These are phyloP conservation scores for Clarias magur DNA, from an alignment of 2,113 vertebrate genomes.

Conservation along the genomic window DNA sequence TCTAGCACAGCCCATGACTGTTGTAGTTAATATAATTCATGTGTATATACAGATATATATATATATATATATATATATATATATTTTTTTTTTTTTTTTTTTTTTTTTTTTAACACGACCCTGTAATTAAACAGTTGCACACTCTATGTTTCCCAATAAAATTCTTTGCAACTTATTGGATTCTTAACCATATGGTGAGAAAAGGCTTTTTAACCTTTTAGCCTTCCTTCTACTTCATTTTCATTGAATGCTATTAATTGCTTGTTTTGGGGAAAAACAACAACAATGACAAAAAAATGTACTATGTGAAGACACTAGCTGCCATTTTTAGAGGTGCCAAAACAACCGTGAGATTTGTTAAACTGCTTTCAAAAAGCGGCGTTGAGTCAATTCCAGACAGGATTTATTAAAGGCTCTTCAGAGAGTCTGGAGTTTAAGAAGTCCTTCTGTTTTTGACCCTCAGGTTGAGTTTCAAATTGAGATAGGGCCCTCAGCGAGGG, in stretches of 20 bases:
- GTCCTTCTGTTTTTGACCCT: background rate
- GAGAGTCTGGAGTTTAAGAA: slow-evolving; percentile 18
- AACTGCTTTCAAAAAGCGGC: background rate
- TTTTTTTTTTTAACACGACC: background rate
- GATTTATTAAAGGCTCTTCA: slow-evolving; percentile 18
- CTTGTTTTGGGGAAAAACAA: background rate
- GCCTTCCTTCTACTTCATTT: background rate
- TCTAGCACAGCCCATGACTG: too few relatives aligned
- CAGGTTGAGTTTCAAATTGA: slow-evolving; percentile 34
- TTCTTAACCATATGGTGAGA: background rate
- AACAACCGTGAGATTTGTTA: background rate
- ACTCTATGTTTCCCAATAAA: background rate
- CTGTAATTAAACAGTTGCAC: background rate
- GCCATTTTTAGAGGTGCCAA: background rate
- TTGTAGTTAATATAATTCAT: too few relatives aligned
- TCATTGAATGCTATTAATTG: slow-evolving; percentile 34
- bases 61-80: too few relatives aligned
- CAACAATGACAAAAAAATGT: background rate
- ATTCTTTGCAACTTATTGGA: background rate
- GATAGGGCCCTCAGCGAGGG: slow-evolving; percentile 14
- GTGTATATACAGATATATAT: too few relatives aligned
- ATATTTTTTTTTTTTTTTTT: too few relatives aligned
- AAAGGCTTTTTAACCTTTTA: background rate
- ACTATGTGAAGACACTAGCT: background rate
- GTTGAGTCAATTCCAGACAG: slow-evolving; percentile 18